phyloP scores from a whole-genome alignment of 2,888 invertebrate species.

The Sinohyriopsis cumingii region DNA sequence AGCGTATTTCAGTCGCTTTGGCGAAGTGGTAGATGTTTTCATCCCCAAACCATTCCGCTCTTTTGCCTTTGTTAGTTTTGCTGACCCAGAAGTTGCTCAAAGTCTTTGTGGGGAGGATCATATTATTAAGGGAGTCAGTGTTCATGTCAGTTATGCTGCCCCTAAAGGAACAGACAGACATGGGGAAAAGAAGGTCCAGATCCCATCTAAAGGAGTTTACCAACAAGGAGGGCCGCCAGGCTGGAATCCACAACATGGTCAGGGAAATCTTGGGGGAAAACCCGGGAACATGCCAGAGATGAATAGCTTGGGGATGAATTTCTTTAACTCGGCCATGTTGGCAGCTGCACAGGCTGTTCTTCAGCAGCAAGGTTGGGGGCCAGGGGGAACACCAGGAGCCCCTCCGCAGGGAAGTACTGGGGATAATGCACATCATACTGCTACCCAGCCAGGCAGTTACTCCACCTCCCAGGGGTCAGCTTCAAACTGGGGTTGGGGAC shows the following conservation, averaged over 20 bases:
- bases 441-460: conserved; percentile 44
- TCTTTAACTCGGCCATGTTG: conserved; percentile 63
- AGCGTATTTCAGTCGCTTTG: conserved; percentile 87
- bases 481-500: too few relatives aligned
- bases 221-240: conserved; percentile 21
- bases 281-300: conserved; percentile 34
- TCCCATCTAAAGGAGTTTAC: conserved; percentile 20
- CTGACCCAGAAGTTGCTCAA: conserved; percentile 92
- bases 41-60: conserved; percentile 90
- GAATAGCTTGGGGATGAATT: conserved; percentile 55
- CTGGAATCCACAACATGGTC: conserved; percentile 20
- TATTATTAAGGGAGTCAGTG: conserved; percentile 87
- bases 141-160: conserved; percentile 75
- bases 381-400: conserved; percentile 15
- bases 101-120: conserved; percentile 93
- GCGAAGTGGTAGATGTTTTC: conserved; percentile 96
- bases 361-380: conserved; percentile 36
- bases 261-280: conserved; percentile 11
- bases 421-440: conserved; percentile 27
- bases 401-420: conserved; percentile 30
- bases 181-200: conserved; percentile 30
- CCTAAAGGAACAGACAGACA: conserved; percentile 64
- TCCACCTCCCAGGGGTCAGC: conserved; percentile 42
- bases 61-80: conserved; percentile 89
- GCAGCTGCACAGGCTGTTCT: conserved; percentile 65